Conservation (phyloP, 2,888 invertebrate species). For the Chaetogeoica ovagalla region DNA sequence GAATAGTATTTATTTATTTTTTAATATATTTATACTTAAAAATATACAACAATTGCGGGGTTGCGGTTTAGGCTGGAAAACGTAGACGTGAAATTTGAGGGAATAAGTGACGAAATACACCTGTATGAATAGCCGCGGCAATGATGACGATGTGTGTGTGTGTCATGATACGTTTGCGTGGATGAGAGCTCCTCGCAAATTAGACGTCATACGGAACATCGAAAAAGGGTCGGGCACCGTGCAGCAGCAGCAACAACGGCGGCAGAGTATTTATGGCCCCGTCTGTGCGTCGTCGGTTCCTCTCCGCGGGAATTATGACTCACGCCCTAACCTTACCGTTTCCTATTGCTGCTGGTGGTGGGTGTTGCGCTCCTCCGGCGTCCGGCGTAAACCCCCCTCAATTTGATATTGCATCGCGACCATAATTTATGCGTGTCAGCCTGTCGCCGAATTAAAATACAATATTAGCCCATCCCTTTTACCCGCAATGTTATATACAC, state of each 20-base stretch:
- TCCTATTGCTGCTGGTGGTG: neutral
- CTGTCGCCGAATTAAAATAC: slow-evolving; percentile 41
- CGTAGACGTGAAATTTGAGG: neutral
- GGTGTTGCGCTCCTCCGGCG: neutral
- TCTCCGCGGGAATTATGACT: slow-evolving; percentile 45
- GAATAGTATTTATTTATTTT: neutral
- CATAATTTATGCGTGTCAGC: slow-evolving; percentile 37
- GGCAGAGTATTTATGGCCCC: slow-evolving; percentile 44
- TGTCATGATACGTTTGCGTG: neutral
- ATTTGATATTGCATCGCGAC: slow-evolving; percentile 42
- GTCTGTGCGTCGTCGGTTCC: slow-evolving; percentile 33
- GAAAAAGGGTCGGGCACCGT: slow-evolving; percentile 41
- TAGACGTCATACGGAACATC: slow-evolving; percentile 40
- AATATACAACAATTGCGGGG: too few species aligned
- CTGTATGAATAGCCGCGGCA: slow-evolving; percentile 26
- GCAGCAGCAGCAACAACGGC: neutral
- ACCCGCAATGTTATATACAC: neutral
- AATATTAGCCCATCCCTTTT: slow-evolving; percentile 19
- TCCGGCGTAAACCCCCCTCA: neutral
- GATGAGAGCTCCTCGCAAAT: slow-evolving; percentile 41
- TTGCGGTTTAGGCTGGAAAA: neutral
- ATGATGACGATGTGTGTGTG: neutral
- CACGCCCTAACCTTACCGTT: slow-evolving; percentile 30
- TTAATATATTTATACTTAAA: neutral
- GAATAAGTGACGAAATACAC: neutral